phyloP scores from a whole-genome alignment of 2,888 invertebrate species.

The Pterostichus niger region DNA sequence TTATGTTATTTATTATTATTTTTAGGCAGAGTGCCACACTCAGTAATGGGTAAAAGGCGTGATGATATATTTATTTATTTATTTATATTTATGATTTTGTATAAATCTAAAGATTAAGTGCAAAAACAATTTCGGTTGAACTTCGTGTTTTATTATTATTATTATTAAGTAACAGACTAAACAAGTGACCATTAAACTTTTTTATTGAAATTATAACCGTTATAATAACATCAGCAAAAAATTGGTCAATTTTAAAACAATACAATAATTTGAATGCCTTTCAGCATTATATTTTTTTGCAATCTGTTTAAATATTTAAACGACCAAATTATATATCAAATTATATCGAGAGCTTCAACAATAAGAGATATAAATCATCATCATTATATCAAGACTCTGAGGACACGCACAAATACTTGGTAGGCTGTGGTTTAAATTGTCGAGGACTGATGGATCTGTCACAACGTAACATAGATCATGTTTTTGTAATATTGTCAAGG shows the following conservation, averaged over 20 bases:
- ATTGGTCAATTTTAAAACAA: constrained; percentile 31
- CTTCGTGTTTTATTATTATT: too few relatives aligned
- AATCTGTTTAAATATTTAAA: constrained; percentile 25
- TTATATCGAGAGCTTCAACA: constrained; percentile 17
- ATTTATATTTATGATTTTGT: too few relatives aligned
- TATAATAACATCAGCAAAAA: constrained; percentile 21
- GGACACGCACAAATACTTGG: constrained; percentile 8
- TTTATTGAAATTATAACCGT: not conserved
- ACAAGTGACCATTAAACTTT: too few relatives aligned
- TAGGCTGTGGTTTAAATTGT: constrained; percentile 30
- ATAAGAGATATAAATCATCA: constrained; percentile 34
- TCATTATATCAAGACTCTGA: not conserved
- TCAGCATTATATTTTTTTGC: constrained; percentile 34
- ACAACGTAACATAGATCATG: constrained; percentile 38
- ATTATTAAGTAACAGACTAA: too few relatives aligned
- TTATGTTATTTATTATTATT: too few relatives aligned
- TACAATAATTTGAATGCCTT: constrained; percentile 37
- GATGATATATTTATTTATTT: too few relatives aligned
- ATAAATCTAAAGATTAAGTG: too few relatives aligned
- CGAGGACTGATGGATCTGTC: constrained; percentile 46
- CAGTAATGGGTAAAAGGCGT: too few relatives aligned
- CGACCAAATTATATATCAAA: constrained; percentile 30
- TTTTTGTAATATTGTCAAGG: constrained; percentile 48
- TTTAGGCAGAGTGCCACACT: too few relatives aligned
- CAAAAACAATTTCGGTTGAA: too few relatives aligned